A percentile compares a stretch with the other conserved stretches of the same genome.
phyloP scores from a whole-genome alignment of 2,888 invertebrate genomes.

The Bombyx huttoni region DNA sequence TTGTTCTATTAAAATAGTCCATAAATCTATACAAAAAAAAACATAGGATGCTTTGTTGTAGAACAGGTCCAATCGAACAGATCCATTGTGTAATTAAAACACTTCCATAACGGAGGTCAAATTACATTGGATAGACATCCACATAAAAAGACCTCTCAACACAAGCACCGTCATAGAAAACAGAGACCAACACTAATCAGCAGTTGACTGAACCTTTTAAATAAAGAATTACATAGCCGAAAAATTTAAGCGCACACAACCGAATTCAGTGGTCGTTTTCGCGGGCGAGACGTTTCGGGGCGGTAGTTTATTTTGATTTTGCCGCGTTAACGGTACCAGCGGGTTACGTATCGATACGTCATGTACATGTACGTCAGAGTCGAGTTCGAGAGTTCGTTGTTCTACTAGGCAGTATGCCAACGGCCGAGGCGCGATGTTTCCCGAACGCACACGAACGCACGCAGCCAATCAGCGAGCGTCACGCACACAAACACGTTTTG shows the following conservation, averaged over 20 bases:
- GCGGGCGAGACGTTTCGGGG: slow-evolving; percentile 1
- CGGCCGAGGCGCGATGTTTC: slow-evolving; percentile 27
- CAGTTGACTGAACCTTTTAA: slow-evolving; percentile 26
- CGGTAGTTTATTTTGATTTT: slow-evolving; percentile 4
- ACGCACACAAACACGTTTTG: slow-evolving; percentile 21
- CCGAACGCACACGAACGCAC: slow-evolving; percentile 26
- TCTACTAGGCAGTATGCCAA: slow-evolving; percentile 70
- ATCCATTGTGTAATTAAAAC: not conserved
- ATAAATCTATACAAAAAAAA: not conserved
- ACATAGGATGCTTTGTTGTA: not conserved
- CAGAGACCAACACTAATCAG: slow-evolving; percentile 17
- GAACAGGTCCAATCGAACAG: not conserved
- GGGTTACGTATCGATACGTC: slow-evolving; percentile 39
- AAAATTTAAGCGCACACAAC: slow-evolving; percentile 14
- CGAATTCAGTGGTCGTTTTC: slow-evolving; percentile 13
- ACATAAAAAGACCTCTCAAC: slow-evolving; percentile 11
- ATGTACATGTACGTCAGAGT: slow-evolving; percentile 39
- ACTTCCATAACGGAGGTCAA: not conserved
- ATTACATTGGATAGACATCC: slow-evolving; percentile 8
- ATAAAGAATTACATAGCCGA: slow-evolving; percentile 28
- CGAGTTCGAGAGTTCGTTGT: slow-evolving; percentile 56
- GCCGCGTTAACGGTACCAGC: slow-evolving; percentile 30
- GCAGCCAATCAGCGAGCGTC: slow-evolving; percentile 12
- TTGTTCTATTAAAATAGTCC: not conserved
- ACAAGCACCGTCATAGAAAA: slow-evolving; percentile 7